A percentile compares a stretch with the other conserved stretches of the same genome.
These are phyloP conservation scores for Pampusana beccarii DNA, from an alignment of 2,113 vertebrate genomes.

Conservation along the genomic window DNA sequence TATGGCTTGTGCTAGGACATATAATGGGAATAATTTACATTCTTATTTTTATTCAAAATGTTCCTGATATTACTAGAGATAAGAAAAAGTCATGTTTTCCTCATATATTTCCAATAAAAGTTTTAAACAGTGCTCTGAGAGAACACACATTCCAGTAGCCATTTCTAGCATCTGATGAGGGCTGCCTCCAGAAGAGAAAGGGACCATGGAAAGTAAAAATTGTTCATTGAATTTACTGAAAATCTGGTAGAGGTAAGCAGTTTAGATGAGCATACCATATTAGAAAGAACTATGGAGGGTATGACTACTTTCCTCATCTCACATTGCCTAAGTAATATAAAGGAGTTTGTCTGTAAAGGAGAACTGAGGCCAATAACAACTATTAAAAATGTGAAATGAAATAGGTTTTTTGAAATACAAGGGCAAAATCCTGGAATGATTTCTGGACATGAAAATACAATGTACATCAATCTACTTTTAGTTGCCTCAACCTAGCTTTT, in stretches of 20 bases:
- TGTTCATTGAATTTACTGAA: neutral
- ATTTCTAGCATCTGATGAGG: neutral
- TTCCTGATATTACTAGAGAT: neutral
- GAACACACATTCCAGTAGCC: neutral
- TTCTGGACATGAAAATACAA: neutral
- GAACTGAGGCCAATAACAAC: neutral
- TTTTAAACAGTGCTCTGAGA: neutral
- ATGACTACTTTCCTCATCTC: neutral
- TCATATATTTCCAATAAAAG: constrained; percentile 7
- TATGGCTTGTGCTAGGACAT: neutral
- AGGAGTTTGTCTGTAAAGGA: neutral
- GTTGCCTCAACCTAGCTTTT: neutral
- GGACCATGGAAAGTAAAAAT: neutral
- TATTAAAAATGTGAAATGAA: neutral
- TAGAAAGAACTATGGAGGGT: neutral
- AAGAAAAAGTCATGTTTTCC: neutral
- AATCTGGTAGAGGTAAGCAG: neutral
- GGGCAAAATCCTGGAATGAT: neutral
- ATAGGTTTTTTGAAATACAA: neutral
- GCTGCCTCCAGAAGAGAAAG: neutral
- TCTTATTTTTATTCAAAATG: neutral
- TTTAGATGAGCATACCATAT: neutral
- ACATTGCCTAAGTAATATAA: neutral
- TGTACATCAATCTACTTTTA: neutral
- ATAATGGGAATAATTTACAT: neutral